Evolutionary conservation across 2,797 vertebrate species (phyloP).

Genomic region (Gymnodraco acuticeps): DNA sequence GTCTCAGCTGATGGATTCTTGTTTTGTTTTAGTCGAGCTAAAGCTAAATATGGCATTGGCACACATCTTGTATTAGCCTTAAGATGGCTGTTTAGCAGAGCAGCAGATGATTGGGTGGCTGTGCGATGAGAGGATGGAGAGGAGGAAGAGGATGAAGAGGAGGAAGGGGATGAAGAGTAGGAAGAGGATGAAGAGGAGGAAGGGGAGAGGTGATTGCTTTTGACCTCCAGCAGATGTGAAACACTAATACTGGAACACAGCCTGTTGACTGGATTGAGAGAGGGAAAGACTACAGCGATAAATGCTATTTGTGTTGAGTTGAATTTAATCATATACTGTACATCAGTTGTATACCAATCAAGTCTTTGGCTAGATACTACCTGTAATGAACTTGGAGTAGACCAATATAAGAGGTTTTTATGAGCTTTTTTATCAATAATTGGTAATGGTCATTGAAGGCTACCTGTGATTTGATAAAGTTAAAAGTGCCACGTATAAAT

Average conservation of each 20-base stretch:
- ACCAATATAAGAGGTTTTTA: not conserved
- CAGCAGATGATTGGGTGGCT: constrained; percentile 20
- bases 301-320: not conserved
- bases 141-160: constrained; percentile 36
- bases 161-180: too few species aligned
- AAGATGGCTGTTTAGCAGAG: constrained; percentile 30
- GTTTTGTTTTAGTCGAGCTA: not conserved
- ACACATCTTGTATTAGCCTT: constrained; percentile 14
- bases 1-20: not conserved
- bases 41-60: not conserved
- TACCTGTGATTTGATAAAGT: not conserved
- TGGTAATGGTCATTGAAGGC: not conserved
- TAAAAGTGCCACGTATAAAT: not conserved
- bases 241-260: constrained; percentile 63
- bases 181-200: constrained; percentile 45
- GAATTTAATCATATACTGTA: not conserved
- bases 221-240: constrained; percentile 72
- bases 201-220: constrained; percentile 66
- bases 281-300: not conserved
- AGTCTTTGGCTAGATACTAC: not conserved
- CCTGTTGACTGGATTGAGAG: constrained; percentile 42
- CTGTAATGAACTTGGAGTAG: not conserved
- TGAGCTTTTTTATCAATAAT: not conserved
- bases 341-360: not conserved
- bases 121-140: not conserved